Percentiles rank a stretch among this genome's conserved stretches.
phyloP scores from a whole-genome alignment of 2,797 vertebrate species.

The Psittacula echo region DNA sequence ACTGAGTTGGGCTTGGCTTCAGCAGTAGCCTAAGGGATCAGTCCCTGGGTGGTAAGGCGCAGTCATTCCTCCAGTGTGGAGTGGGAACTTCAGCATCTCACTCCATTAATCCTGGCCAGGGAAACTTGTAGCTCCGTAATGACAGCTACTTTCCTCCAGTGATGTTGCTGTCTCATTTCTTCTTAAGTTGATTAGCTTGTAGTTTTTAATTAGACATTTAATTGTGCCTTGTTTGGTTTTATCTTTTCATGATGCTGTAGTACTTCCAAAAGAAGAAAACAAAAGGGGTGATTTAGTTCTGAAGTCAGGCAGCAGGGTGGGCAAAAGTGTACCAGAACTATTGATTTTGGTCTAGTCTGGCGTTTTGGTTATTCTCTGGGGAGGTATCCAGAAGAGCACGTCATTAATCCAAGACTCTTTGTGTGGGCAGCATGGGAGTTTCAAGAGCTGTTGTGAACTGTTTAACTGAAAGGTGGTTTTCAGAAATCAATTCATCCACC shows the following conservation, averaged over 20 bases:
- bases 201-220: slow-evolving; percentile 26
- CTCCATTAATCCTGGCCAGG: neutral
- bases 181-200: slow-evolving; percentile 31
- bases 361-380: neutral
- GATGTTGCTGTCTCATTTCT: neutral
- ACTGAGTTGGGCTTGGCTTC: neutral
- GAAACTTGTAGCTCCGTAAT: neutral
- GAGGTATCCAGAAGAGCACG: neutral
- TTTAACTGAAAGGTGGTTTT: neutral
- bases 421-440: neutral
- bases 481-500: neutral
- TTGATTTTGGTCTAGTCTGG: neutral
- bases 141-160: slow-evolving; percentile 39
- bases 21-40: neutral
- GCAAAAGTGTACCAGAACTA: neutral
- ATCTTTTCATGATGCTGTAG: neutral
- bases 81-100: neutral
- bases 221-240: neutral
- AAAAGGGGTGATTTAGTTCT: neutral
- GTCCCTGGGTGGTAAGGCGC: neutral
- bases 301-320: neutral
- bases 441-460: neutral
- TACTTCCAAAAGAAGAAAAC: neutral
- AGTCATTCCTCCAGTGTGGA: rapidly evolving
- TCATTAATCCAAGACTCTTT: neutral